phyloP scores from a whole-genome alignment of 2,113 vertebrate genomes.

The Callipepla squamata region DNA sequence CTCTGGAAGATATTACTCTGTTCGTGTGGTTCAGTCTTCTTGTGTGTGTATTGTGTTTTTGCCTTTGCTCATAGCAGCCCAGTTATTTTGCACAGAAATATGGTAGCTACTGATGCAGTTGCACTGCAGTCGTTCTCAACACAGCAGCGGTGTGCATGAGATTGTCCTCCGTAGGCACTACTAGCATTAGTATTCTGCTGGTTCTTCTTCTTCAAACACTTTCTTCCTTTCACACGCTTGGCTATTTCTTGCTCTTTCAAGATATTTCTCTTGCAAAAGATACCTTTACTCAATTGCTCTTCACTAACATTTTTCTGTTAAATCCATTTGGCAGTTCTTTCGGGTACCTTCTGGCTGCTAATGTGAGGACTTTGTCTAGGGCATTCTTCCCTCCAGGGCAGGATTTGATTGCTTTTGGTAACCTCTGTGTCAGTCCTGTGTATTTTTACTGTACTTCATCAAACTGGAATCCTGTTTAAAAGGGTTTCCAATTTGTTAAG shows the following conservation, averaged over 20 bases:
- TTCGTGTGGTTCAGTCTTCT: background rate
- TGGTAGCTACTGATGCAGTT: background rate
- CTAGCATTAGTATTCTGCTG: background rate
- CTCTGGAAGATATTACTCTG: background rate
- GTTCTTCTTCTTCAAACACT: background rate
- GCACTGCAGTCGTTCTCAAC: background rate
- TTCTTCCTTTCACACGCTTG: background rate
- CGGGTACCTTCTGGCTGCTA: background rate
- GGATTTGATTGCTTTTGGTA: constrained; percentile 10
- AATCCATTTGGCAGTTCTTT: constrained; percentile 4
- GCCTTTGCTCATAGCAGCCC: background rate
- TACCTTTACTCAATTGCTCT: background rate
- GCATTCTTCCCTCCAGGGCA: background rate
- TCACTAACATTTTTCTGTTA: background rate
- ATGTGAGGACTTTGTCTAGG: background rate
- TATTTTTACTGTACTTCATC: constrained; percentile 1
- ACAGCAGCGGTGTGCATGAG: background rate
- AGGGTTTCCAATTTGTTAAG: background rate
- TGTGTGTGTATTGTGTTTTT: background rate
- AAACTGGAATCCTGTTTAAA: background rate
- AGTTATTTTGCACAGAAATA: background rate
- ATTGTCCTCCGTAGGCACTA: background rate
- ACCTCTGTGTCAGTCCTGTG: background rate
- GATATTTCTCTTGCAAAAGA: background rate
- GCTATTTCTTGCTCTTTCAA: background rate